A percentile compares a stretch with the other conserved stretches of the same genome.
phyloP scores from a whole-genome alignment of 2,888 invertebrate genomes.

The Pilophorus perplexus region DNA sequence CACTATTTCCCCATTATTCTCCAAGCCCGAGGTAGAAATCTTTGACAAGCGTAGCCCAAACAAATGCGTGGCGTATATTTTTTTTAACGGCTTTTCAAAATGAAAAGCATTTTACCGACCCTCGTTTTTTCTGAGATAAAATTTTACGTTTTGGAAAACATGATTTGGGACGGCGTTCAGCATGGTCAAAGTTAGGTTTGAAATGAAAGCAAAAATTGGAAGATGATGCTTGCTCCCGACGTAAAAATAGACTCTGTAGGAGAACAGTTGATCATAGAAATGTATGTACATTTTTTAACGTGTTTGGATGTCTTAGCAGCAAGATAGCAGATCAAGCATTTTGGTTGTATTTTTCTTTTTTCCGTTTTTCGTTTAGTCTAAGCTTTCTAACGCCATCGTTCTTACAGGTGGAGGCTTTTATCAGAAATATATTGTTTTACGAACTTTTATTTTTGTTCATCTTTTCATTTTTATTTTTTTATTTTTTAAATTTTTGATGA shows the following conservation, averaged over 20 bases:
- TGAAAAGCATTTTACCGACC: too few relatives aligned
- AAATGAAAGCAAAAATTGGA: slow-evolving; percentile 39
- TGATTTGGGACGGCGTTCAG: slow-evolving; percentile 36
- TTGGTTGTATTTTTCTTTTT: slow-evolving; percentile 42
- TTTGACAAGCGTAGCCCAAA: slow-evolving; percentile 25
- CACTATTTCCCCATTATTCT: slow-evolving; percentile 17
- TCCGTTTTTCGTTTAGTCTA: slow-evolving; percentile 33
- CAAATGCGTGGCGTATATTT: slow-evolving; percentile 11
- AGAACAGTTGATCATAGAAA: slow-evolving; percentile 41
- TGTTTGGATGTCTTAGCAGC: slow-evolving; percentile 46
- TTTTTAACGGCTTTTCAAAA: too few relatives aligned
- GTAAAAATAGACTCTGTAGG: slow-evolving; percentile 43
- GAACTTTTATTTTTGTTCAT: background rate
- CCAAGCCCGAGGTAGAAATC: slow-evolving; percentile 38
- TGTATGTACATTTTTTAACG: slow-evolving; percentile 41
- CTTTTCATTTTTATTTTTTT: slow-evolving; percentile 30
- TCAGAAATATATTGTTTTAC: slow-evolving; percentile 27
- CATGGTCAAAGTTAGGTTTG: slow-evolving; percentile 37
- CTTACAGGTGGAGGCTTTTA: slow-evolving; percentile 42
- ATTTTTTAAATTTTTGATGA: too few relatives aligned
- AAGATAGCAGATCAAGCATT: slow-evolving; percentile 46
- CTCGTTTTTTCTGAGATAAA: too few relatives aligned
- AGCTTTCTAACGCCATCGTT: slow-evolving; percentile 40
- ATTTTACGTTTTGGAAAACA: too few relatives aligned
- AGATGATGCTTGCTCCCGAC: slow-evolving; percentile 41